Conservation (phyloP, 1,140 invertebrate species). For the Rhynchophorus ferrugineus region DNA sequence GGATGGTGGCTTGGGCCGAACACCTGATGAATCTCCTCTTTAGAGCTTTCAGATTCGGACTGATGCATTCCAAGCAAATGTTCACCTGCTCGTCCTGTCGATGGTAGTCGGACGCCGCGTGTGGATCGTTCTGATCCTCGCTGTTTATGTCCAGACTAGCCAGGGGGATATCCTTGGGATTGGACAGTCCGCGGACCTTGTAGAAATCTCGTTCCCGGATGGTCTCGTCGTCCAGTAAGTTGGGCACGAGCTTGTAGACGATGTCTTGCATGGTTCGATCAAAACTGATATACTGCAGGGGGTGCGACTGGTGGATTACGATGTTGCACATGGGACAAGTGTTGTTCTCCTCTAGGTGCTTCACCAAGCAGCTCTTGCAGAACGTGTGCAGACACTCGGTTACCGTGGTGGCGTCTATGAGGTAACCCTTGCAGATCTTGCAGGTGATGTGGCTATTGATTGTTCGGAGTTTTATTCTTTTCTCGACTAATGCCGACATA, state of each 20-base stretch:
- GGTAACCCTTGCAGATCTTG: constrained; percentile 91
- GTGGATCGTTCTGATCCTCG: constrained; percentile 55
- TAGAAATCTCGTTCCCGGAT: constrained; percentile 84
- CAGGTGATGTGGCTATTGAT: constrained; percentile 90
- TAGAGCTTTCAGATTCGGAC: constrained; percentile 72
- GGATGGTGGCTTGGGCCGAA: constrained; percentile 92
- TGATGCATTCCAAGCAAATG: constrained; percentile 80
- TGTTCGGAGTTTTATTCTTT: constrained; percentile 81
- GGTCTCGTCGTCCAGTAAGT: constrained; percentile 84
- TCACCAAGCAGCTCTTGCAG: constrained; percentile 95
- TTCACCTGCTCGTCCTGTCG: constrained; percentile 92
- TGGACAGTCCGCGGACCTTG: constrained; percentile 69
- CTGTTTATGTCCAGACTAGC: constrained; percentile 52
- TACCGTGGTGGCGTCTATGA: constrained; percentile 95
- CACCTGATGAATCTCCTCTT: constrained; percentile 86
- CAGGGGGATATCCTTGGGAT: constrained; percentile 77
- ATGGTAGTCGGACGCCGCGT: constrained; percentile 85
- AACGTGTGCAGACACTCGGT: constrained; percentile 97
- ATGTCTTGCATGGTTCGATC: constrained; percentile 98
- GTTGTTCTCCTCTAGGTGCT: constrained; percentile 94
- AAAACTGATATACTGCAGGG: constrained; percentile 92
- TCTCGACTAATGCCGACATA: constrained; percentile 52
- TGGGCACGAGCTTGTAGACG: constrained; percentile 92
- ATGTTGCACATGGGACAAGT: constrained; percentile 96
- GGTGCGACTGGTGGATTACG: constrained; percentile 95